Base-by-base conservation (phyloP, 2,797 vertebrate genomes). In the Cercopithecus neglectus region DNA sequence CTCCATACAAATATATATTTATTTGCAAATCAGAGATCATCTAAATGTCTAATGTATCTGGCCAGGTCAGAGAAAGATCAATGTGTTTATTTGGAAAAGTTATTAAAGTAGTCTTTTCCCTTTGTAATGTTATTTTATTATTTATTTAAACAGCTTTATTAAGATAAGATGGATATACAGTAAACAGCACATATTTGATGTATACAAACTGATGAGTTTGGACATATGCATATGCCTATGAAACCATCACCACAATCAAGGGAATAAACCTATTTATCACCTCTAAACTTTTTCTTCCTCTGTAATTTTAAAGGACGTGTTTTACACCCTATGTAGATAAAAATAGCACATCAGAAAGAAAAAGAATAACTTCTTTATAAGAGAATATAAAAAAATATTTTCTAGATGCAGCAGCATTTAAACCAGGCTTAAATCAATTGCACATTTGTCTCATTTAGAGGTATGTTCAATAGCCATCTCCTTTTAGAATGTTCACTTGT, bases 401-500 rank as follows among this genome's bases (percentile, higher is more conserved):
- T 82, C 19, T 57, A 75, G 17, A 82, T 85, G 7, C 8, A 92
- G 28, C 46, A 95, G 28, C 46, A 95, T 44, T 94, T 92, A 80
- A 87, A 95, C 67, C 9, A 88, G 26, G 8, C 2, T 10, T 75
- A 22, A 50, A 46, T 90, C 8, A 96, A 19, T 46, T 91, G n/a
- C 5, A n/a, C 13, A 46, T 75, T 72, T 55, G 67, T 92, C 67
- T 87, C 87, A 96, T 94, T 82, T 84, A 57, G 7, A 57, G 21
- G 39, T 90, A n/a, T 80, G 53, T 48, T 82, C 33, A 67, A 5
- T 89, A 74, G 33, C 1, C 50, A 80, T 12, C 24, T 41, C 24
- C 46, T 76, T 86, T 96, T 95, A 92, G 80, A 64, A 93, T 48
- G 6, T 72, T 91, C 9, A 44, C n/a, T 64, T 94, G 80, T 81